phyloP scores from a whole-genome alignment of 2,888 invertebrate genomes.

The Endomychus coccineus region DNA sequence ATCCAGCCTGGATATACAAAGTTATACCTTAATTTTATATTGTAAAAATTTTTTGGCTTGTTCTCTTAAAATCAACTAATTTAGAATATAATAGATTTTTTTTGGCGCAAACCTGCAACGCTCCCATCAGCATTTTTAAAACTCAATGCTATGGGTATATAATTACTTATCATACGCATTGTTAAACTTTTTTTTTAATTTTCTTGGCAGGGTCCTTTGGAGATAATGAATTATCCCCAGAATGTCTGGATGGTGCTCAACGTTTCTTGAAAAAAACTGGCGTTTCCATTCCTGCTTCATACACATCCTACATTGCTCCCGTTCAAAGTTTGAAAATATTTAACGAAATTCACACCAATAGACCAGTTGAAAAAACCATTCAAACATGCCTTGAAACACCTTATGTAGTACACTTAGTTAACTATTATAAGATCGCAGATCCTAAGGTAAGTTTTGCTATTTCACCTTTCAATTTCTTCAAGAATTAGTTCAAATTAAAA shows the following conservation, averaged over 20 bases:
- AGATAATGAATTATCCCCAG: slow-evolving; percentile 97
- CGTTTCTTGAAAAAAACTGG: slow-evolving; percentile 80
- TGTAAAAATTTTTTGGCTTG: too few species aligned
- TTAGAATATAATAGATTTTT: too few species aligned
- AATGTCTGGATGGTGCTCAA: slow-evolving; percentile 93
- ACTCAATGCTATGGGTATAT: too few species aligned
- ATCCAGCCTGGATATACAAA: too few species aligned
- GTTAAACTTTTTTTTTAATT: too few species aligned
- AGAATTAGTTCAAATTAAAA: too few species aligned
- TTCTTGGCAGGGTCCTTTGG: slow-evolving; percentile 79
- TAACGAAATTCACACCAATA: slow-evolving; percentile 59
- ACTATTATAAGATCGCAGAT: slow-evolving; percentile 69
- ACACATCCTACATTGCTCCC: slow-evolving; percentile 87
- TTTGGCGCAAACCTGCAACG: too few species aligned
- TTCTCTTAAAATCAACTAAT: too few species aligned
- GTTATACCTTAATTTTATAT: too few species aligned
- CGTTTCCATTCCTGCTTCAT: slow-evolving; percentile 83
- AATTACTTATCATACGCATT: too few species aligned
- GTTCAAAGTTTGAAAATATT: slow-evolving; percentile 85
- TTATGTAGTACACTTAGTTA: slow-evolving; percentile 89
- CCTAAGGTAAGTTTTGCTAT: slow-evolving; percentile 50
- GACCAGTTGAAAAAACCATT: slow-evolving; percentile 48
- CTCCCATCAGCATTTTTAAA: too few species aligned
- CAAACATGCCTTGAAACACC: slow-evolving; percentile 66
- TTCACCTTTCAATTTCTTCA: neutral